Percentiles rank a stretch among this genome's conserved stretches.
Conservation (phyloP, 2,888 invertebrate species). For the Catotricha subobsoleta region DNA sequence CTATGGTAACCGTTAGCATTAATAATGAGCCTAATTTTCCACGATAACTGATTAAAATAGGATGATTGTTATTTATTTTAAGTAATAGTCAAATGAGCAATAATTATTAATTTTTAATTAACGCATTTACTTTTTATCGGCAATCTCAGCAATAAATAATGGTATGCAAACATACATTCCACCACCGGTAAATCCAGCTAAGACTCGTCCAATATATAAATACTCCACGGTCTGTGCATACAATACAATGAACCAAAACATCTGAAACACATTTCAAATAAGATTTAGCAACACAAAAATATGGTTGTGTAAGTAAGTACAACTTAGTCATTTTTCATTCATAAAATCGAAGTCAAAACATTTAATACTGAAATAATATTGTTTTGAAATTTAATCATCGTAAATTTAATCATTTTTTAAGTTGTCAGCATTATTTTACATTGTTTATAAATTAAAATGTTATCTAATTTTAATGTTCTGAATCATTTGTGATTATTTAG, state of each 20-base stretch:
- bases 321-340: too few relatives aligned
- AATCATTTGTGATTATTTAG: too few relatives aligned
- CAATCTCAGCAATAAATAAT: slow-evolving; percentile 25
- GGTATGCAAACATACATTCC: slow-evolving; percentile 22
- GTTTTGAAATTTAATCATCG: too few relatives aligned
- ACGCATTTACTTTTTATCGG: slow-evolving; percentile 20
- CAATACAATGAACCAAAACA: slow-evolving; percentile 21
- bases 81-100: background rate
- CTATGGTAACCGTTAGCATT: slow-evolving; percentile 5
- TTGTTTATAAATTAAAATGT: too few relatives aligned
- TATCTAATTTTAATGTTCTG: too few relatives aligned
- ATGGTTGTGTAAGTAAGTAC: background rate
- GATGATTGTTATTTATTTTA: background rate
- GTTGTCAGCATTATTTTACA: too few relatives aligned
- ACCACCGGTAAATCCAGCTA: slow-evolving; percentile 24
- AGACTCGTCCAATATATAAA: slow-evolving; percentile 21
- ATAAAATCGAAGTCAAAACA: too few relatives aligned
- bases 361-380: too few relatives aligned
- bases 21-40: slow-evolving; percentile 8
- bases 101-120: background rate
- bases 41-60: too few relatives aligned
- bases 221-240: slow-evolving; percentile 19
- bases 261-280: slow-evolving; percentile 13
- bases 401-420: too few relatives aligned
- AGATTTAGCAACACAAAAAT: slow-evolving; percentile 4